These are phyloP conservation scores for Corvus hawaiiensis DNA, from an alignment of 2,113 vertebrate species.

Conservation along the genomic window DNA sequence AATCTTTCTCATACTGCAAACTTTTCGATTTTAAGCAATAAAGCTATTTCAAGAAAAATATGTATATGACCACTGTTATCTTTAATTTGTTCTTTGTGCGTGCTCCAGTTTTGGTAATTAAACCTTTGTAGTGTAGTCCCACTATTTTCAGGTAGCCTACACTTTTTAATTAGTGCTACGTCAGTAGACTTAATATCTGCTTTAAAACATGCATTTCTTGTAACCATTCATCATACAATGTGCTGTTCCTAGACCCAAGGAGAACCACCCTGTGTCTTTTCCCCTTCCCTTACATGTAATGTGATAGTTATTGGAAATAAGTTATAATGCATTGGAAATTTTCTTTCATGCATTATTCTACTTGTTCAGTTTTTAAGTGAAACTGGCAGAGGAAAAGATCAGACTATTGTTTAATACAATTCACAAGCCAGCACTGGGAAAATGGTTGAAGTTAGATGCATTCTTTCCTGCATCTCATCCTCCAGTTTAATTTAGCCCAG, in stretches of 20 bases:
- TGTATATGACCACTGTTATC: neutral
- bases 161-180: neutral
- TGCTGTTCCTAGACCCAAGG: neutral
- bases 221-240: neutral
- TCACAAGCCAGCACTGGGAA: neutral
- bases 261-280: neutral
- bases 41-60: neutral
- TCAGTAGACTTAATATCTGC: neutral
- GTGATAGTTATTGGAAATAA: neutral
- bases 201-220: neutral
- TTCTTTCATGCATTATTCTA: neutral
- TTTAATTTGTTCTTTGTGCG: neutral
- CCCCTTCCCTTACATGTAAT: neutral
- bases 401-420: neutral
- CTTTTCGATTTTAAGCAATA: neutral
- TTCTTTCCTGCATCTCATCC: neutral
- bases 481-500: neutral
- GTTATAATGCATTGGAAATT: neutral
- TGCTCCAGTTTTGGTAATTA: neutral
- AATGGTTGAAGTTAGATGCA: fast-evolving
- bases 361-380: neutral
- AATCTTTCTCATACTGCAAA: neutral
- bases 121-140: neutral
- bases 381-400: neutral
- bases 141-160: neutral